Evolutionary conservation across 2,797 vertebrate species (phyloP).

Genomic region (Esox lucius): DNA sequence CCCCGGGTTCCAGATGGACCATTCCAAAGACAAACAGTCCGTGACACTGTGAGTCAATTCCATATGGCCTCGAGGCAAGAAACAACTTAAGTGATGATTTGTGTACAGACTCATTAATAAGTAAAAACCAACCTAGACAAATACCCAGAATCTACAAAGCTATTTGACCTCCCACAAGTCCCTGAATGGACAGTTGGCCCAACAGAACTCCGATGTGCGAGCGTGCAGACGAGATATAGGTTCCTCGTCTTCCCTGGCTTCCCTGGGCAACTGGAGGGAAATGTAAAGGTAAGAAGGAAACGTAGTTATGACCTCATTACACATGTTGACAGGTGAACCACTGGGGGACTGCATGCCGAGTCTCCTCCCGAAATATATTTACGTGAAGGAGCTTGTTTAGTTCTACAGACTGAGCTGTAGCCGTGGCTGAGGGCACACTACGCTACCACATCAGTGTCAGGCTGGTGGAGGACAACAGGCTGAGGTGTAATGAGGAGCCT

Average conservation of each 20-base stretch:
- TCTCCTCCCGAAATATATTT: constrained; percentile 51
- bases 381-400: constrained; percentile 52
- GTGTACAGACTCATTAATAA: constrained; percentile 28
- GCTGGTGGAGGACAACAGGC: constrained; percentile 33
- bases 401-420: constrained; percentile 32
- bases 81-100: constrained; percentile 52
- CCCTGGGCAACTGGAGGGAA: constrained; percentile 29
- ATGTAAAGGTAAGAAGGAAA: constrained; percentile 43
- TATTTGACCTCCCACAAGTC: constrained; percentile 11
- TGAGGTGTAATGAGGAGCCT: constrained; percentile 3
- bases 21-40: constrained; percentile 45
- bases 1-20: constrained; percentile 58
- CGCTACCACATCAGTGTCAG: constrained; percentile 32
- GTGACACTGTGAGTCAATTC: constrained; percentile 51
- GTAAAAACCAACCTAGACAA: constrained; percentile 5
- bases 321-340: constrained; percentile 49
- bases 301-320: constrained; percentile 63
- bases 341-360: constrained; percentile 44
- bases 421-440: constrained; percentile 7
- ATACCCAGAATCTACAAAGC: not conserved
- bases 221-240: constrained; percentile 26
- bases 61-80: constrained; percentile 59
- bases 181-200: not conserved
- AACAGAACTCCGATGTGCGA: constrained; percentile 26
- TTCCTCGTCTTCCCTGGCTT: constrained; percentile 25